phyloP scores from a whole-genome alignment of 2,113 vertebrate genomes.

The Castor canadensis region DNA sequence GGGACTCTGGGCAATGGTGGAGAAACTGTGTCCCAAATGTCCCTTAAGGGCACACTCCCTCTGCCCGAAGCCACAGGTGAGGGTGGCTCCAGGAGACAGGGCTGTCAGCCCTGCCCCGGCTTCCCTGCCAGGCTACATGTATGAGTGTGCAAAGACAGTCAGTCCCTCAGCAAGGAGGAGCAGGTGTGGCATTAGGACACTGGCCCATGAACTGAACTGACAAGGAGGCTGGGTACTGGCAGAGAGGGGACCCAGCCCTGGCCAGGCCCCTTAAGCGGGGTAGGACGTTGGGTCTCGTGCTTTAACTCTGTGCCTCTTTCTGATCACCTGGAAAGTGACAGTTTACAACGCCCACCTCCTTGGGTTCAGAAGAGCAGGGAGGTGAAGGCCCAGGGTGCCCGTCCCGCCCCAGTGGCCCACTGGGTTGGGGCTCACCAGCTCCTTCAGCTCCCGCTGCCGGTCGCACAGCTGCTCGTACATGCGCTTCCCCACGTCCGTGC shows the following conservation, averaged over 20 bases:
- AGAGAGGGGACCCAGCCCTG: background rate
- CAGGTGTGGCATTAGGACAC: background rate
- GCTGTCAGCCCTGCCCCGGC: background rate
- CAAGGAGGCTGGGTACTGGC: background rate
- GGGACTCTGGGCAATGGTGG: background rate
- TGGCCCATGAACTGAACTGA: fast-evolving
- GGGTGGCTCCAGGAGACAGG: background rate
- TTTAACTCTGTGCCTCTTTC: background rate
- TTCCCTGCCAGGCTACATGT: background rate
- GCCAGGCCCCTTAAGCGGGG: background rate
- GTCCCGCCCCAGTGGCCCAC: too few species aligned
- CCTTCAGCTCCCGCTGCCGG: constrained; percentile 96
- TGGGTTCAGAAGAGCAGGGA: background rate
- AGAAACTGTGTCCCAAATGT: fast-evolving
- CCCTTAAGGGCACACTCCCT: too few species aligned
- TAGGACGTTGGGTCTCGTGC: background rate
- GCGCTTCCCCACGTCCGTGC: constrained; percentile 95
- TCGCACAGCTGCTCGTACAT: constrained; percentile 99
- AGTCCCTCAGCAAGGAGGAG: background rate
- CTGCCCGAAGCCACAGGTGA: background rate
- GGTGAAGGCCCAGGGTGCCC: background rate
- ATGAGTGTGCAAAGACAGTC: background rate
- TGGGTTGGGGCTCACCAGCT: constrained; percentile 90
- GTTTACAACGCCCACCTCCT: fast-evolving
- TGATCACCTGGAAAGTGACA: background rate